Conservation (phyloP, 2,888 invertebrate genomes). For the Molanna angustata region DNA sequence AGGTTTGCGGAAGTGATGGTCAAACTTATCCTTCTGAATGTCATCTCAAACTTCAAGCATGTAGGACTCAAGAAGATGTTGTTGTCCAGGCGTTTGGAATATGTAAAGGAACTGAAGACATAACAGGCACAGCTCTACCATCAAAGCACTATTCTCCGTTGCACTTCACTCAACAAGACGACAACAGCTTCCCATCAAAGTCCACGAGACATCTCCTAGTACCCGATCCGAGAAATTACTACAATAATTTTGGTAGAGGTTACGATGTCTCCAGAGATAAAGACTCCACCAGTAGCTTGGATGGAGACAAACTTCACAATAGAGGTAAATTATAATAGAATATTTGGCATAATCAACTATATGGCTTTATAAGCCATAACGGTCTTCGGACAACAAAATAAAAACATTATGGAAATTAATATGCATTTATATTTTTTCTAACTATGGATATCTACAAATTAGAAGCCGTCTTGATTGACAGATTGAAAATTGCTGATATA, state of each 20-base stretch:
- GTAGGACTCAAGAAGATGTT: conserved; percentile 61
- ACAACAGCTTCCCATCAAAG: conserved; percentile 62
- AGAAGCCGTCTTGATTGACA: too few species aligned
- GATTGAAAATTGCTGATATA: too few species aligned
- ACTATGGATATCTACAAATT: too few species aligned
- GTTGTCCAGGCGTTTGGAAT: conserved; percentile 62
- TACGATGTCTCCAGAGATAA: conserved; percentile 31
- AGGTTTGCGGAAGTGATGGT: conserved; percentile 62
- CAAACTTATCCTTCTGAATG: conserved; percentile 70
- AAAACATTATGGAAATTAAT: too few species aligned
- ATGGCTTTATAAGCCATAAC: too few species aligned
- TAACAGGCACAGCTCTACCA: conserved; percentile 61
- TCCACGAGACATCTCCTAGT: conserved; percentile 64
- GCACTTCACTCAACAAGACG: conserved; percentile 64
- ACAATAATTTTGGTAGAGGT: conserved; percentile 36
- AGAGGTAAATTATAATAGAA: conserved; percentile 18
- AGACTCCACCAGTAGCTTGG: conserved; percentile 32
- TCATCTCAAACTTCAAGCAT: conserved; percentile 65
- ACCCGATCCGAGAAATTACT: conserved; percentile 56
- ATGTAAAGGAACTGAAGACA: conserved; percentile 49
- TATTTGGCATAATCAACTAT: not conserved
- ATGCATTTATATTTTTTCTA: too few species aligned
- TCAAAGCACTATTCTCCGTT: conserved; percentile 60
- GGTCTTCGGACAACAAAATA: too few species aligned
- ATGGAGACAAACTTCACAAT: conserved; percentile 28